Base-by-base conservation (phyloP, 1,140 invertebrate species). In the Heterodera carotae region DNA sequence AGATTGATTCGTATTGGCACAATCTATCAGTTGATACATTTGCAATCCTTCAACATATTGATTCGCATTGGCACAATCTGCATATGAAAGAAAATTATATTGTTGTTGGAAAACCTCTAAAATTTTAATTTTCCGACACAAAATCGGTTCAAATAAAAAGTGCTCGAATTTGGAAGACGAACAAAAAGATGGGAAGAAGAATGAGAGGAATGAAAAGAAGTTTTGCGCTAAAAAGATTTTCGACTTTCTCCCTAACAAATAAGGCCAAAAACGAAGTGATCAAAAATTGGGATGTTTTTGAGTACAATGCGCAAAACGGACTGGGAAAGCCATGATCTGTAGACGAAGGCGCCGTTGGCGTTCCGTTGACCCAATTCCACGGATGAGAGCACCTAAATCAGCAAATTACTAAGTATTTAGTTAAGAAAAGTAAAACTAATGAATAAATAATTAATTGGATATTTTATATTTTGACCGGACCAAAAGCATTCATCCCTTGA, bases 211-310 rank as follows among this genome's bases (percentile, higher is more conserved):
- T 22, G 48, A 3, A 18, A 22, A 4, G 48, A 15, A 56, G 5
- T n/a, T 18, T 12, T 10, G 62, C 29, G 62, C 25, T 66, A 66
- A 66, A 66, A 66, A n/a, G 62, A 66, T 66, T 34, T 66, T 29
- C 33, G n/a, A 12, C 62, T 34, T 56, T 43, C 22, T 15, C 48
- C 48, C 48, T n/a, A n/a, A n/a, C n/a, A n/a, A n/a, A n/a, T 56
- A 18, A 56, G 48, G 48, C 62, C 62, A 29, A 66, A 66, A 34
- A 31, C n/a, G 62, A 12, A 31, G 29, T 2, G 29, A 34, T 6
- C 62, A 34, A 29, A n/a, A n/a, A 34, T 12, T 22, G 62, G n/a
- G 10, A 29, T 15, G n/a, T 5, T 12, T 34, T 62, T 66, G 62
- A 66, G 27, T 66, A 25, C 6, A 66, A 29, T 6, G 22, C 0